Base-by-base conservation (phyloP, 2,888 invertebrate genomes). In the Athripsodes cinereus region DNA sequence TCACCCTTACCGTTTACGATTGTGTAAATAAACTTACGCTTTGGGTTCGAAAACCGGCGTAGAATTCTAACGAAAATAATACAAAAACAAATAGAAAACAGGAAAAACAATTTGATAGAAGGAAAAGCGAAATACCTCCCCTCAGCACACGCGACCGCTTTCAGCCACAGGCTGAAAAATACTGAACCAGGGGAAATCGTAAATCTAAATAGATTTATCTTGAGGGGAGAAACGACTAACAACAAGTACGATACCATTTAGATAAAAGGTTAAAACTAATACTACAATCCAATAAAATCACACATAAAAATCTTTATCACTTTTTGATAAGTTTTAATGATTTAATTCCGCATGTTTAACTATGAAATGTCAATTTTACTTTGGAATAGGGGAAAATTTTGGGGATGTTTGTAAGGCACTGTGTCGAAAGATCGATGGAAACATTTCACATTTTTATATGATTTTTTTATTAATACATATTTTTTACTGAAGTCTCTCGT, bases 201-300 rank as follows among this genome's bases (percentile, higher is more conserved):
- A 50, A 50, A 50, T 50, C 50, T 50, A 50, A 21, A 50, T 20
- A 50, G 50, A 50, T 50, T 19, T 16, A 26, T 26, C 40, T 40
- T 13, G 13, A 16, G 2, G 13, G 13, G 2, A 40, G 8, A 13
- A 40, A 3, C 8, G 8, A 13, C 3, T 2, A 40, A 40, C 40
- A 16, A 16, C n/a, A n/a, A 26, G 26, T 26, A 10, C 26, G 26
- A 26, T 26, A 26, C 40, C 40, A n/a, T 40, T 40, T 13, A 40
- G 40, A 13, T 40, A 40, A 40, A 40, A 40, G 40, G 40, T 26
- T 26, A 3, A 26, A 26, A 26, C 5, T 26, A 10, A 26, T 26
- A 10, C 2, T 40, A 40, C 40, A 2, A 40, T 40, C 40, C 13
- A 16, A 40, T 40, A 16, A 26, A 26, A 26, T 10, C 5, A 26